These are phyloP conservation scores for Spea hammondii DNA, from an alignment of 2,797 vertebrate species.

Conservation along the genomic window DNA sequence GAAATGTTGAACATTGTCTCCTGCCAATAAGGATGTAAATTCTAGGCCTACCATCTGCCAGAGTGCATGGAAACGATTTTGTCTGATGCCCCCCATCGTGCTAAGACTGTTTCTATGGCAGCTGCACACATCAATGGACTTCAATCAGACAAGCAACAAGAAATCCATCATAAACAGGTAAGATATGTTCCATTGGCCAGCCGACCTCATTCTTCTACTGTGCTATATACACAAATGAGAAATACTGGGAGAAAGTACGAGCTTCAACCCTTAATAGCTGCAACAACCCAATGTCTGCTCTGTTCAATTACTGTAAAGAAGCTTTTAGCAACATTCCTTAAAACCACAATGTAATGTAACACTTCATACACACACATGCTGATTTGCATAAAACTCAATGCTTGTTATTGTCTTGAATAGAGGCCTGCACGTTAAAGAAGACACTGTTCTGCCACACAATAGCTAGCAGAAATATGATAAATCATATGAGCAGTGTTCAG, in stretches of 20 bases:
- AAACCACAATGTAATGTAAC: neutral
- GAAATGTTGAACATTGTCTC: conserved; percentile 21
- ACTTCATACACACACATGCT: neutral
- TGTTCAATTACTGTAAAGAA: neutral
- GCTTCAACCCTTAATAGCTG: neutral
- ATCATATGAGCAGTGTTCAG: too few relatives aligned
- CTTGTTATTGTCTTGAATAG: too few relatives aligned
- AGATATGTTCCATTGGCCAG: conserved; percentile 51
- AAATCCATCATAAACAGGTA: conserved; percentile 50
- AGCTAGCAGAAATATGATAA: too few relatives aligned
- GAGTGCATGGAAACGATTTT: conserved; percentile 22
- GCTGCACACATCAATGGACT: conserved; percentile 40
- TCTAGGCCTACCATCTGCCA: conserved; percentile 51
- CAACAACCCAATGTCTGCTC: neutral
- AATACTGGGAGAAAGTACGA: conserved; percentile 50
- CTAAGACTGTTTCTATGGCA: conserved; percentile 50
- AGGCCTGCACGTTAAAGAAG: too few relatives aligned
- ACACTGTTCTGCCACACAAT: too few relatives aligned
- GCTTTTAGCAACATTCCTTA: neutral
- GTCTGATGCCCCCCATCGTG: conserved; percentile 42
- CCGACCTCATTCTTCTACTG: conserved; percentile 26
- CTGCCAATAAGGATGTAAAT: conserved; percentile 45
- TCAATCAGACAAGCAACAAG: conserved; percentile 46
- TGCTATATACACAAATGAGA: conserved; percentile 55
- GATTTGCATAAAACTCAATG: too few relatives aligned